Percentiles rank a stretch among this genome's conserved stretches.
These are phyloP conservation scores for Euschistus heros DNA, from an alignment of 1,140 invertebrate species.

Conservation along the genomic window DNA sequence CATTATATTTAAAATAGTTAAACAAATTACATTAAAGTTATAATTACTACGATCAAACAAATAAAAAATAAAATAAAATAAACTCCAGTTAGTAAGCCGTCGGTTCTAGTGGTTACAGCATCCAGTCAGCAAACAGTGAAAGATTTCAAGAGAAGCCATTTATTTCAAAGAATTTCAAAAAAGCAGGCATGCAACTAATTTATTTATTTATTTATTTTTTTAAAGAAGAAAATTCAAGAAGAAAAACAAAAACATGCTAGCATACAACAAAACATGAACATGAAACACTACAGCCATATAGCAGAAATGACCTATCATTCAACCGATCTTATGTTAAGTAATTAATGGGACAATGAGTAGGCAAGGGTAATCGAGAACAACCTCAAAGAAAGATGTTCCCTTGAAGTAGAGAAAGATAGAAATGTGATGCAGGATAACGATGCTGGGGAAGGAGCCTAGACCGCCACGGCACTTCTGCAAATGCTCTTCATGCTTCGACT, in stretches of 20 bases:
- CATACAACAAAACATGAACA: too few relatives aligned
- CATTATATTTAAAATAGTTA: not conserved
- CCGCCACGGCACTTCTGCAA: conserved; percentile 19
- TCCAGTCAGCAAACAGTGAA: conserved; percentile 10
- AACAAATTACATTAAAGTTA: not conserved
- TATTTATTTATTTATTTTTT: too few relatives aligned
- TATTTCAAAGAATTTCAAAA: not conserved
- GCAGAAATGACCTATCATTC: conserved; percentile 15
- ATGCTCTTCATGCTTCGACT: conserved; percentile 25
- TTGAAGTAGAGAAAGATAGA: conserved; percentile 1
- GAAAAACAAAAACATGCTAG: too few relatives aligned
- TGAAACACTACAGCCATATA: conserved; percentile 7
- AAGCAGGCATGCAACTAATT: not conserved
- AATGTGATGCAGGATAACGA: conserved; percentile 20
- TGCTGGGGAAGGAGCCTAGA: conserved; percentile 1
- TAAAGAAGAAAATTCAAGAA: too few relatives aligned
- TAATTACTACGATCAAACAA: not conserved
- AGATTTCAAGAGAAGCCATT: not conserved
- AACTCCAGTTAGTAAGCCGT: conserved; percentile 11
- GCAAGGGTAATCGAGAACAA: conserved; percentile 2
- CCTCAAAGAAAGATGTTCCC: not conserved
- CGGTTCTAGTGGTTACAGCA: not conserved
- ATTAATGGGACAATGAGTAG: conserved; percentile 7
- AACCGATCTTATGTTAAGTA: conserved; percentile 11
- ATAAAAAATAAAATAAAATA: not conserved